Evolutionary conservation across 1,140 invertebrate genomes (phyloP), one percentile per base, ranked within the genome.

Genomic region (Drosophila littoralis): DNA sequence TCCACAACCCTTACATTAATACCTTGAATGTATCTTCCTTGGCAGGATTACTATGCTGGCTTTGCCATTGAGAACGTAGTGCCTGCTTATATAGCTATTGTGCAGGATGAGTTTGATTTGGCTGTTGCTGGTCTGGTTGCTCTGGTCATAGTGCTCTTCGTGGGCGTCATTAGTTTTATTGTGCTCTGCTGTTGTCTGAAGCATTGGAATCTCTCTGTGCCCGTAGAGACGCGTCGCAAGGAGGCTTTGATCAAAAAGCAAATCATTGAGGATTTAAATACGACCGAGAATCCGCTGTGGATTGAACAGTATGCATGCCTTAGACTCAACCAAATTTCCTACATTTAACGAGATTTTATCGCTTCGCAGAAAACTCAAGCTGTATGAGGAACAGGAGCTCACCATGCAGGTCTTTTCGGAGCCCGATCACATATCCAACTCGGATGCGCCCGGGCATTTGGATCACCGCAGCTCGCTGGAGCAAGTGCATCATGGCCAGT

Each of bases 321-420:
- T 46, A 8, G 1, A 7, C 4, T 15, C 17, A 3, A 7, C 12
- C 10, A 9, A 0, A 17, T 10, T 10, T 5, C 1, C 1, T 7
- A 10, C 5, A 40, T 45, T 4, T 58, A 13, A 1, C 45, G 0
- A 7, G 3, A 9, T 22, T 17, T 15, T 63, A 71, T 82, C 75
- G 76, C 79, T 91, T 83, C 9, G 6, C 57, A 96, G 96, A 81
- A 97, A 97, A 94, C 93, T 97, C 13, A 96, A 98, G 88, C 94
- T 97, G 0, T 98, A 98, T 86, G 97, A 98, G 92, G 97, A 98
- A 90, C 97, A 98, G 92, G 97, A 98, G 92, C 93, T 98, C 57
- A 98, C 97, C 13, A 98, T 98, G 97, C 97, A 97, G 92, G 97
- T 98, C 1, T 97, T 97, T 81, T 97, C 96, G 12, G 97, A 98